phyloP scores from a whole-genome alignment of 2,888 invertebrate species.

The Hecatera dysodea region DNA sequence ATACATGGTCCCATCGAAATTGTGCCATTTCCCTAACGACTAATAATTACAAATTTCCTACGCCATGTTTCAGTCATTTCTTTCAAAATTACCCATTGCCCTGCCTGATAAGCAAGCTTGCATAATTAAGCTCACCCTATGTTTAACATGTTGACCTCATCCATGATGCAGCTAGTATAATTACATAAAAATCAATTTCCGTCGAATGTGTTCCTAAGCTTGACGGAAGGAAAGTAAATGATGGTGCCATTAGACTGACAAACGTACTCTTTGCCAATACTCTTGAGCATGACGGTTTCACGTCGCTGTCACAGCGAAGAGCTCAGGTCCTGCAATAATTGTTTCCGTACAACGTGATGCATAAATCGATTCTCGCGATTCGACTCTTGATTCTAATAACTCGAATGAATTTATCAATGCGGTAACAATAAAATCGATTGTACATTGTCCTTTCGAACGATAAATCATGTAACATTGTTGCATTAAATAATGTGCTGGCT shows the following conservation, averaged over 20 bases:
- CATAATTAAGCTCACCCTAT: constrained; percentile 47
- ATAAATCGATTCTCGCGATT: constrained; percentile 82
- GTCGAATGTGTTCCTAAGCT: constrained; percentile 68
- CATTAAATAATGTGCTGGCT: constrained; percentile 57
- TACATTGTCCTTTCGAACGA: constrained; percentile 76
- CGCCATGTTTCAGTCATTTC: constrained; percentile 35
- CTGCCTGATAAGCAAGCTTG: constrained; percentile 27
- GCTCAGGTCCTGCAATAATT: constrained; percentile 71
- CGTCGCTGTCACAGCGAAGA: constrained; percentile 76
- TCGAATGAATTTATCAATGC: constrained; percentile 76
- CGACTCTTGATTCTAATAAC: constrained; percentile 76
- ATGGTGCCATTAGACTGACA: constrained; percentile 74
- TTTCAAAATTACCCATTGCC: constrained; percentile 51
- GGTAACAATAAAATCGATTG: constrained; percentile 80
- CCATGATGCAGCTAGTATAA: constrained; percentile 55
- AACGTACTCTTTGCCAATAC: constrained; percentile 73
- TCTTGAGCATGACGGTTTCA: constrained; percentile 75
- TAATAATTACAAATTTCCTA: constrained; percentile 42
- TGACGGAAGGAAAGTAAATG: constrained; percentile 80
- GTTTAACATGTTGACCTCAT: constrained; percentile 55
- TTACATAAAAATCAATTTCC: constrained; percentile 64
- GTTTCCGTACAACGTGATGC: constrained; percentile 81
- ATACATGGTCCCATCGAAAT: constrained; percentile 5
- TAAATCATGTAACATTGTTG: constrained; percentile 73
- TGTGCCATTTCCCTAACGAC: constrained; percentile 42